Percentiles rank a stretch among this genome's conserved stretches.
Evolutionary conservation across 2,888 invertebrate genomes (phyloP).

Genomic region (Drosophila siamana): DNA sequence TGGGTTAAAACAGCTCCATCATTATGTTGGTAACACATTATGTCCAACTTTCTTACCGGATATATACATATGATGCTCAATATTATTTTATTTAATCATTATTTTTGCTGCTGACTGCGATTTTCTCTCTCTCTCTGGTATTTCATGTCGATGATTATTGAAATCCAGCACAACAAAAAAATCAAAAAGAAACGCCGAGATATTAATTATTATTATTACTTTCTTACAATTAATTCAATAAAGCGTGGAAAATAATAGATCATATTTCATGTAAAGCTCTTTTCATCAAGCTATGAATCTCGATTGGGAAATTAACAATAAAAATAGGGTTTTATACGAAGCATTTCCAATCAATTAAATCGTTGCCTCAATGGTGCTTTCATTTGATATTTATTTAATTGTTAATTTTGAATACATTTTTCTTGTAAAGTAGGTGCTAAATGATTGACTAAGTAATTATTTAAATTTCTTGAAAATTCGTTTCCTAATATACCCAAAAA

Average conservation of each 20-base stretch:
- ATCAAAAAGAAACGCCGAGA: not conserved
- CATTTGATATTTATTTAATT: not conserved
- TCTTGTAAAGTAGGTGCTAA: too few relatives aligned
- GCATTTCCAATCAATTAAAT: not conserved
- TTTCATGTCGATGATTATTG: not conserved
- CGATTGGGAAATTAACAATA: not conserved
- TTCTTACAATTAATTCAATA: slow-evolving; percentile 1
- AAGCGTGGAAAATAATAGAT: not conserved
- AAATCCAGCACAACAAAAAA: not conserved
- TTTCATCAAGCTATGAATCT: not conserved
- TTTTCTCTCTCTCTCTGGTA: slow-evolving; percentile 8
- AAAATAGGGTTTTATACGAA: not conserved
- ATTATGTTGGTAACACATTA: slow-evolving; percentile 50
- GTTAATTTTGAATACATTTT: too few relatives aligned
- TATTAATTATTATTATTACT: slow-evolving; percentile 4
- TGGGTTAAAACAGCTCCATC: slow-evolving; percentile 35
- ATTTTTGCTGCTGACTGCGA: slow-evolving; percentile 28
- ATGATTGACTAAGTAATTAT: too few relatives aligned
- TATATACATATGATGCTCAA: slow-evolving; percentile 30
- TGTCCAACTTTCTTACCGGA: slow-evolving; percentile 50
- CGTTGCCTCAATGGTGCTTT: not conserved
- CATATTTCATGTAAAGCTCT: not conserved
- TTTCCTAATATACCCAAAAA: too few relatives aligned
- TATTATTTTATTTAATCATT: slow-evolving; percentile 47
- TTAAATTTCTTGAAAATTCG: too few relatives aligned